A percentile compares a stretch with the other conserved stretches of the same genome.
phyloP scores from a whole-genome alignment of 2,113 vertebrate genomes.

The Hassar affinis region DNA sequence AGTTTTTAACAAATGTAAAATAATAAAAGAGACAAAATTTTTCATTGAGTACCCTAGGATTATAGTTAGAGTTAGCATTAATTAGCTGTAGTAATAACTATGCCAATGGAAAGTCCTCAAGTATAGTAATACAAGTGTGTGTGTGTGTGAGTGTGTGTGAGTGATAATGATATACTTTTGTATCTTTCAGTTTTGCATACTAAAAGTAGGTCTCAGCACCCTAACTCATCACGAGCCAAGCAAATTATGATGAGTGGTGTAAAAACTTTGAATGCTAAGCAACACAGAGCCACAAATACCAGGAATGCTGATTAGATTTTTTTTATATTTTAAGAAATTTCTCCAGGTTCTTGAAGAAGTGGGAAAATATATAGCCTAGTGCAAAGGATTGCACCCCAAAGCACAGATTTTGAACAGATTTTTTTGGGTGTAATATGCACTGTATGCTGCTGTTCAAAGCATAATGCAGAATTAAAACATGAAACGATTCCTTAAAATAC shows the following conservation, averaged over 20 bases:
- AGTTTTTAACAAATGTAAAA: no score
- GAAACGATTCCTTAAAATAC: not conserved
- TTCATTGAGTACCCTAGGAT: no score
- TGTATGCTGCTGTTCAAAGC: no score
- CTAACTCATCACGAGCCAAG: constrained; percentile 16
- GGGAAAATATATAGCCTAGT: not conserved
- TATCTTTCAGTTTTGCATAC: constrained; percentile 24
- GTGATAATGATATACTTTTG: not conserved
- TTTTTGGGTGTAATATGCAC: no score
- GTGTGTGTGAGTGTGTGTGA: not conserved
- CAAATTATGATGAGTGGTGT: constrained; percentile 23
- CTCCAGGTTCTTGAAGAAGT: not conserved
- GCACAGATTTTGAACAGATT: no score
- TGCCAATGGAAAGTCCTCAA: no score
- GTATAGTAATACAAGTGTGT: not conserved
- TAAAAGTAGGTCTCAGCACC: constrained; percentile 27
- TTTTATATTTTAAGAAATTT: not conserved
- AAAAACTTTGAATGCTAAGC: constrained; percentile 26
- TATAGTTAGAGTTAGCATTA: no score
- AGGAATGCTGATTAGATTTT: not conserved
- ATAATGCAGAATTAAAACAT: not conserved
- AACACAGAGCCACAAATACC: not conserved
- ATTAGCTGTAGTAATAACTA: no score
- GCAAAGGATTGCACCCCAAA: no score
- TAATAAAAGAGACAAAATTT: no score